Base-by-base conservation (phyloP, 1,140 invertebrate species). In the Argopecten irradians region DNA sequence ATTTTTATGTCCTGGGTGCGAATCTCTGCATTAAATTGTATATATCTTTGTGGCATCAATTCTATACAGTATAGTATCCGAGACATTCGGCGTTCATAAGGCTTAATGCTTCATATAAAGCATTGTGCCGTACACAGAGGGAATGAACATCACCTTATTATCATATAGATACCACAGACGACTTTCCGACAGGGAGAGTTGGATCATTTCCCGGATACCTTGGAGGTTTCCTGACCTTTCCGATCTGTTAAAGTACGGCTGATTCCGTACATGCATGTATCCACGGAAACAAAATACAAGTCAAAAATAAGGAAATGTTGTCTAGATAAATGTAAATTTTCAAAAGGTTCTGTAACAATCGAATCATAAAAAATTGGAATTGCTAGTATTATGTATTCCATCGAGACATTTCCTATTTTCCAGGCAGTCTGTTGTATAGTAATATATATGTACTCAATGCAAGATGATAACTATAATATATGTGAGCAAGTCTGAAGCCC, bases 161-260 rank as follows among this genome's bases (percentile, higher is more conserved):
- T 71, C 16, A 16, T 71, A 71, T 71, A 71, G 28, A n/a, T 71
- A 71, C 55, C n/a, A n/a, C 55, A 28, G 55, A 71, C 55, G 28
- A 28, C 55, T 28, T 28, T n/a, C 55, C 8, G 22, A 3, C 55
- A 16, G 1, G 0, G 5, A 28, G 55, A 71, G 55, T 28, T n/a
- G n/a, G 55, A 71, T n/a, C n/a, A 28, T 71, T 28, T 71, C n/a
- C 55, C n/a, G n/a, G 55, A 71, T 71, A 71, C 55, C 55, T 71
- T 71, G 8, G 55, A 71, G 55, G 55, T 71, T 71, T 71, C 55
- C 22, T 11, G 55, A 71, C 55, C 55, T 71, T 46, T 71, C 16
- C 55, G 22, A 71, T 71, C 55, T 1, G 55, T 46, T 71, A 71
- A 71, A 71, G 55, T 71, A 28, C 55, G 2, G 2, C 55, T 28